Evolutionary conservation across 2,797 vertebrate species (phyloP).

Genomic region (Mus minutoides): DNA sequence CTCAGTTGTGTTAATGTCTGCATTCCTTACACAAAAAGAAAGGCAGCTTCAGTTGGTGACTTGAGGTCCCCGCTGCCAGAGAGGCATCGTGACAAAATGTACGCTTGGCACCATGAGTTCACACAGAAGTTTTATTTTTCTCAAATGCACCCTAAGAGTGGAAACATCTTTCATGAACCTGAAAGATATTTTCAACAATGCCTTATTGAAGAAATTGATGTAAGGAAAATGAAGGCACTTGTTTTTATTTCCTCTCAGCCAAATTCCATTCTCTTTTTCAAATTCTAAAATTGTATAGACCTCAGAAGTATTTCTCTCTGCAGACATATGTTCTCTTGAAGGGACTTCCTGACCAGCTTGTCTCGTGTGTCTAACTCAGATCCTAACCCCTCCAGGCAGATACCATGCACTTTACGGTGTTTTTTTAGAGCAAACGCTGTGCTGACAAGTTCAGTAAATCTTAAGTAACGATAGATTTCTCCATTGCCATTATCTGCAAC

Average conservation of each 20-base stretch:
- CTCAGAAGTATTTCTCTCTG: not conserved
- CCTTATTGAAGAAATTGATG: conserved; percentile 71
- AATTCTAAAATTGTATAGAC: conserved; percentile 49
- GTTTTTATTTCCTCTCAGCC: conserved; percentile 42
- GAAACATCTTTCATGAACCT: conserved; percentile 70
- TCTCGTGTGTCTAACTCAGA: conserved; percentile 69
- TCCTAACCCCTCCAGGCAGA: conserved; percentile 64
- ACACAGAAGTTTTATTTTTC: conserved; percentile 63
- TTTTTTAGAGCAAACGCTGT: conserved; percentile 59
- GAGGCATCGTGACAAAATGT: not conserved
- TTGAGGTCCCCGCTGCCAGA: not conserved
- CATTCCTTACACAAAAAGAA: conserved; percentile 29
- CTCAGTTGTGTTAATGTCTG: conserved; percentile 68
- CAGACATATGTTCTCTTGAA: conserved; percentile 3
- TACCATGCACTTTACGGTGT: conserved; percentile 31
- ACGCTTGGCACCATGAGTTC: conserved; percentile 39
- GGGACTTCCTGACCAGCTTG: conserved; percentile 62
- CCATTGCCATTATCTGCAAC: not conserved
- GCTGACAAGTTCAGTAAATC: conserved; percentile 62
- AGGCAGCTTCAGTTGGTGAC: not conserved
- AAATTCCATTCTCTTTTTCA: conserved; percentile 55
- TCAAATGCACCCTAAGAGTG: conserved; percentile 45
- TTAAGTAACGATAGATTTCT: conserved; percentile 35
- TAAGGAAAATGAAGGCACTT: conserved; percentile 55
- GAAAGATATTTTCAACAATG: conserved; percentile 71